Conservation (phyloP, 1,140 invertebrate species). For the Forficula auricularia region DNA sequence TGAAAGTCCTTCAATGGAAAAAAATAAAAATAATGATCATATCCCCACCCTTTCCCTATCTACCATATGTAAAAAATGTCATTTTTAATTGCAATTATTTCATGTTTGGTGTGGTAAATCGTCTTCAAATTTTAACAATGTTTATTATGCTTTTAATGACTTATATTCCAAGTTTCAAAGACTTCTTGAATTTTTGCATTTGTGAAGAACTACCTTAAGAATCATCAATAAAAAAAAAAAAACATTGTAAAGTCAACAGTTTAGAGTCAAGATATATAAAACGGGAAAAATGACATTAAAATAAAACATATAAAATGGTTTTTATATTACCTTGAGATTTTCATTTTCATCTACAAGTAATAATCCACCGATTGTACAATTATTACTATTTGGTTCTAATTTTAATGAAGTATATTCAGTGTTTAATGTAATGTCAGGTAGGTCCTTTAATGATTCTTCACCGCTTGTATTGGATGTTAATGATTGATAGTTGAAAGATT, state of each 20-base stretch:
- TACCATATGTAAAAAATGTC: too few relatives aligned
- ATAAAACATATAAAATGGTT: neutral
- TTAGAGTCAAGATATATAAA: neutral
- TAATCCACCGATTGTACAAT: slow-evolving; percentile 24
- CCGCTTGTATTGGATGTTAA: neutral
- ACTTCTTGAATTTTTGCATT: neutral
- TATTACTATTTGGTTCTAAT: slow-evolving; percentile 14
- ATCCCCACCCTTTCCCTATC: too few relatives aligned
- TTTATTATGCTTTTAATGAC: too few relatives aligned
- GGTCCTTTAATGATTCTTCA: slow-evolving; percentile 1
- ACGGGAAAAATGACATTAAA: neutral
- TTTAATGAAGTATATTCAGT: slow-evolving; percentile 18
- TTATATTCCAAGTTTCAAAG: neutral
- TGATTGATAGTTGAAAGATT: slow-evolving; percentile 16
- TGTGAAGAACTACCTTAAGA: neutral
- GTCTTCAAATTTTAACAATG: too few relatives aligned
- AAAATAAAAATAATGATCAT: too few relatives aligned
- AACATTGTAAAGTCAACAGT: neutral
- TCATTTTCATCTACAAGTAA: slow-evolving; percentile 36
- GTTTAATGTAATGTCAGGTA: slow-evolving; percentile 19
- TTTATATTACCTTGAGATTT: slow-evolving; percentile 20
- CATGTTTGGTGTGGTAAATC: too few relatives aligned
- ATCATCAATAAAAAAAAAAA: neutral
- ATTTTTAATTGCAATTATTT: too few relatives aligned
- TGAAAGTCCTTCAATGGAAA: too few relatives aligned